Evolutionary conservation across 2,113 vertebrate genomes (phyloP), one percentile per base, ranked within the genome.

Genomic region (Setophaga petechia): DNA sequence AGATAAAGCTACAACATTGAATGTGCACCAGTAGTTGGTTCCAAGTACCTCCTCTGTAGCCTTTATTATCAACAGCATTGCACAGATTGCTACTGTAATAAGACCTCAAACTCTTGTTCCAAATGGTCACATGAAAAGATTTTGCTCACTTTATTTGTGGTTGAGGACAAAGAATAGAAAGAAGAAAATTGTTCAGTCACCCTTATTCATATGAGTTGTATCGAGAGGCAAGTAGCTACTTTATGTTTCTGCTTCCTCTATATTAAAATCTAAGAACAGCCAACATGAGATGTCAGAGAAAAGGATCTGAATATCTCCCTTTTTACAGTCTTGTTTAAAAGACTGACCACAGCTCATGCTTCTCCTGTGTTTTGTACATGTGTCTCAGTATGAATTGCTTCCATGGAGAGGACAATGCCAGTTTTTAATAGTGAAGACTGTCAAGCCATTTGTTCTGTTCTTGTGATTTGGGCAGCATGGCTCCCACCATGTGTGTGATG

Each of bases 91-190:
- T 83, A 5, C 52, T n/a, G 14, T 67, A 44, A 33, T 20, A 87
- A 37, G 23, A 62, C 19, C 51, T 89, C 59, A 91, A 97, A 51
- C 78, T 94, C 31, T 88, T 96, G 44, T 41, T 96, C 57, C 88
- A 95, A 49, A 86, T 55, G 71, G 82, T 75, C 94, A 90, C 54
- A 58, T 63, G 73, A 65, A 79, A 82, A 85, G 5, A 18, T 35
- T 84, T 92, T 92, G 80, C 67, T 95, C 33, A 19, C n/a, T 91
- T 66, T 66, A 52, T 46, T 95, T 88, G 33, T 71, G 43, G 5
- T 27, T 66, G 18, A 81, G 35, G 37, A 51, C 25, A 88, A 92
- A 61, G 8, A 85, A 58, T 33, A 68, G 54, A 47, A 77, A 93
- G 71, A 82, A 51, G 23, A 51, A 68, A 35, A 51, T 55, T 58